Conservation (phyloP, 2,113 vertebrate genomes). For the Gallinago media region DNA sequence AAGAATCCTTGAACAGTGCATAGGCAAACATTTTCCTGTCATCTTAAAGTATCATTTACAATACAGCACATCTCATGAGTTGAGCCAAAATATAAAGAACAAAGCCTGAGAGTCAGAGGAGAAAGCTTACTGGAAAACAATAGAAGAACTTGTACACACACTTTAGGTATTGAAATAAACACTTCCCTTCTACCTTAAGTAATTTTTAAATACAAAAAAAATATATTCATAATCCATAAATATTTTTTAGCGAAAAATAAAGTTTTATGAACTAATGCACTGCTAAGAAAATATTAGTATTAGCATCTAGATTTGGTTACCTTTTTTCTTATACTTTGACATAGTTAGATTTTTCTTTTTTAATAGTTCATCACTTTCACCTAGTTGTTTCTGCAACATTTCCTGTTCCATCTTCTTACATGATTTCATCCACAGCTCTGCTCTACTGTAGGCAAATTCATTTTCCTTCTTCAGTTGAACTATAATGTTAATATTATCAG, state of each 20-base stretch:
- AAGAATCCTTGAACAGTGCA: neutral
- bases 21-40: neutral
- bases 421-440: conserved; percentile 84
- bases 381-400: conserved; percentile 70
- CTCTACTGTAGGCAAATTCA: conserved; percentile 76
- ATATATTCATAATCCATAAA: neutral
- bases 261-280: neutral
- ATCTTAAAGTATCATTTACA: neutral
- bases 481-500: conserved; percentile 61
- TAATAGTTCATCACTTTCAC: conserved; percentile 40
- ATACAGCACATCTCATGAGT: neutral
- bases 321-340: neutral
- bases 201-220: neutral
- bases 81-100: neutral
- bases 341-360: conserved; percentile 53
- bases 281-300: neutral
- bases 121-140: neutral
- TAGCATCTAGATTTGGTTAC: neutral
- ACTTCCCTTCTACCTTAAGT: neutral
- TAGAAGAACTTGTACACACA: neutral
- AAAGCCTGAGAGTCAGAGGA: neutral
- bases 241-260: neutral
- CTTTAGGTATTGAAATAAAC: neutral
- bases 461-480: conserved; percentile 80
- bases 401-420: conserved; percentile 87